These are phyloP conservation scores for Lytechinus pictus DNA, from an alignment of 35 echinoderm and acorn worm genomes.

Conservation along the genomic window DNA sequence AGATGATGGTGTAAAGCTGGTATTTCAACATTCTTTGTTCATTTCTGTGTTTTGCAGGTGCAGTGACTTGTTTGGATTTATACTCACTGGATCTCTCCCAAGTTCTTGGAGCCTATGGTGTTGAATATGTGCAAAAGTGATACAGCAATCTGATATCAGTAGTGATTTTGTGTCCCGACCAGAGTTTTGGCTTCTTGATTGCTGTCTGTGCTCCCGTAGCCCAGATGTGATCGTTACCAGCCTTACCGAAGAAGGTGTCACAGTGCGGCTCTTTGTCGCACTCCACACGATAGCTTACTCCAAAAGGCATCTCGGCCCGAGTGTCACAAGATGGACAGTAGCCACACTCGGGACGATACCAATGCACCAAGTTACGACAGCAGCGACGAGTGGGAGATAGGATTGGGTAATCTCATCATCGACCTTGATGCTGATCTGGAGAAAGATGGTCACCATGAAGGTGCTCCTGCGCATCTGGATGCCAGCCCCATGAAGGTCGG, in stretches of 20 bases:
- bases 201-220: neutral
- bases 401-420: constrained; percentile 95
- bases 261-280: constrained; percentile 26
- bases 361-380: constrained; percentile 82
- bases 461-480: constrained; percentile 54
- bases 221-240: constrained; percentile 21
- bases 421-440: constrained; percentile 98
- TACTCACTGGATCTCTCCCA: neutral
- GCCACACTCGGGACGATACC: constrained; percentile 49
- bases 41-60: constrained; percentile 48
- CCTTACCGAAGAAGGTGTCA: constrained; percentile 29
- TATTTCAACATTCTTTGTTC: constrained; percentile 42
- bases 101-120: constrained; percentile 5
- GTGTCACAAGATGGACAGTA: constrained; percentile 57
- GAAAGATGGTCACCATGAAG: constrained; percentile 91
- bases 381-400: constrained; percentile 99
- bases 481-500: constrained; percentile 92
- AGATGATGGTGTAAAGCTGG: constrained; percentile 32
- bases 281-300: constrained; percentile 27
- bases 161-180: neutral
- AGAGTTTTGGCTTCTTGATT: neutral
- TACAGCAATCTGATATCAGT: constrained; percentile 30
- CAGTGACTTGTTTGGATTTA: constrained; percentile 37
- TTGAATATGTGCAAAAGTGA: constrained; percentile 43
- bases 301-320: neutral